A percentile compares a stretch with the other conserved stretches of the same genome.
Conservation (phyloP, 2,797 vertebrate species). For the Prunella strophiata region DNA sequence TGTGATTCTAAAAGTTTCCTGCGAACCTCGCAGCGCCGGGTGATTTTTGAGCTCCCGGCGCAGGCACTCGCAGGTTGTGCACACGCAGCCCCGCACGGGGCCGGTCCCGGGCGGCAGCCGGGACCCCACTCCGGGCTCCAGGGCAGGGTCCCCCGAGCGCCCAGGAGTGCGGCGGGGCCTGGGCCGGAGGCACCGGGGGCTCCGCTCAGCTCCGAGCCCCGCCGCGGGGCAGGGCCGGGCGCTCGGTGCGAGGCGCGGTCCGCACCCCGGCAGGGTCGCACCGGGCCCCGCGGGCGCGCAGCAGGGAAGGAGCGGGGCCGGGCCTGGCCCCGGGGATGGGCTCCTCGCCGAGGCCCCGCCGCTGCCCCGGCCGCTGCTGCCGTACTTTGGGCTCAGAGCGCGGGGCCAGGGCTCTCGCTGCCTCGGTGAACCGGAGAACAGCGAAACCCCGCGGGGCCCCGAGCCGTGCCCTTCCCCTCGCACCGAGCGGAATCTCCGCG, state of each 20-base stretch:
- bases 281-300: neutral
- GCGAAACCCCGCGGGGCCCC: neutral
- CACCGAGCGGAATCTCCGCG: neutral
- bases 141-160: neutral
- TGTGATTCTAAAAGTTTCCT: neutral
- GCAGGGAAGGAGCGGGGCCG: neutral
- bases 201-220: neutral
- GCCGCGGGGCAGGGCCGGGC: neutral
- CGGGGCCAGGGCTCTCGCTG: neutral
- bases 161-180: too few species aligned
- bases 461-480: neutral
- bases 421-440: neutral
- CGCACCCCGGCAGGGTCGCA: neutral
- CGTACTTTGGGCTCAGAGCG: neutral
- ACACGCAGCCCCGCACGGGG: neutral
- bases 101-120: neutral
- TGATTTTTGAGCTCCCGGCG: neutral
- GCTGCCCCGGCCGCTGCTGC: neutral
- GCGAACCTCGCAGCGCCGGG: neutral
- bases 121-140: too few species aligned
- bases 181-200: neutral
- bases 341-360: neutral
- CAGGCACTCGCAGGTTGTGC: neutral
- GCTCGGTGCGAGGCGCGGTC: too few species aligned
- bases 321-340: neutral